These are phyloP conservation scores for Fringilla coelebs DNA, from an alignment of 2,797 vertebrate genomes.

Conservation along the genomic window DNA sequence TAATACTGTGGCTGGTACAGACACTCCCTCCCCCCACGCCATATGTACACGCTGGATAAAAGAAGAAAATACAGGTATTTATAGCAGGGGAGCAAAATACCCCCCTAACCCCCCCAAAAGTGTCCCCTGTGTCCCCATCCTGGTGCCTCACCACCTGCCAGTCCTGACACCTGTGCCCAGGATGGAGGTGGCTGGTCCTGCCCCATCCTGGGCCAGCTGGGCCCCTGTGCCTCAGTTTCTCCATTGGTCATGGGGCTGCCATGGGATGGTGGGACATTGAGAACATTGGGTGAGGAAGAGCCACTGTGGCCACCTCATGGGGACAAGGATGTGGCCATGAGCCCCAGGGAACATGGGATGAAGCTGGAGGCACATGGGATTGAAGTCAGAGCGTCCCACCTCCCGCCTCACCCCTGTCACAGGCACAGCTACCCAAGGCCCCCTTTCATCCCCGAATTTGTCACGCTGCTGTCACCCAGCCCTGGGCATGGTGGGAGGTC, in stretches of 20 bases:
- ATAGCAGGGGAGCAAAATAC: neutral
- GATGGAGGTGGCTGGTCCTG: neutral
- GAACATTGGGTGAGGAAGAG: neutral
- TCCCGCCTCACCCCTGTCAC: neutral
- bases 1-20: slow-evolving; percentile 30
- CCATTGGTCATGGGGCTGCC: rapidly evolving
- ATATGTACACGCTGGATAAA: slow-evolving; percentile 34
- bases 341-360: neutral
- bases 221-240: slow-evolving; percentile 7
- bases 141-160: neutral
- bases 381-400: neutral
- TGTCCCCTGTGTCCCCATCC: neutral
- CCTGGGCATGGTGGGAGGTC: rapidly evolving
- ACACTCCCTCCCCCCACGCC: neutral
- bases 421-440: neutral
- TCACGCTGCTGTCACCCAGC: neutral
- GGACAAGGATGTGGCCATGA: neutral
- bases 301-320: rapidly evolving
- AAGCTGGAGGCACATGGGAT: neutral
- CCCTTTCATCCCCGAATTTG: neutral
- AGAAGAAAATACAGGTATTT: slow-evolving; percentile 65
- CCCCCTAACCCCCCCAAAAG: neutral
- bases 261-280: neutral
- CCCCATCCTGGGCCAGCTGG: neutral
- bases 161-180: neutral